phyloP scores from a whole-genome alignment of 2,888 invertebrate species.

The Atherix ibis region DNA sequence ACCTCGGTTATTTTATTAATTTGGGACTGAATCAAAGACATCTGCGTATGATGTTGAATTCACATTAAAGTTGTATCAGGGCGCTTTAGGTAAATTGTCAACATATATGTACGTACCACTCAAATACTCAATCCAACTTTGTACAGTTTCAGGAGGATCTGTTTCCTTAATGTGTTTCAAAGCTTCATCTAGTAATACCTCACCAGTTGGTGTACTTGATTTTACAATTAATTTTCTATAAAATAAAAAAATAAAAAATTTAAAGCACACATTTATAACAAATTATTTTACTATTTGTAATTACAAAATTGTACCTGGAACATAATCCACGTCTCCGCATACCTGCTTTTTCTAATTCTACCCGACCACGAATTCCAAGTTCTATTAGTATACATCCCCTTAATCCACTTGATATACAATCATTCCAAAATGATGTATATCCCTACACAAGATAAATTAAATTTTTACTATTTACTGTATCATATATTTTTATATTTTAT shows the following conservation, averaged over 20 bases:
- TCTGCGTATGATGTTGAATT: no score
- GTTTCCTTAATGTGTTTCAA: conserved; percentile 97
- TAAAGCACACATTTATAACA: not conserved
- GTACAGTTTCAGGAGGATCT: conserved; percentile 90
- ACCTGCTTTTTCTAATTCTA: conserved; percentile 92
- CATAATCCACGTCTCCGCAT: conserved; percentile 87
- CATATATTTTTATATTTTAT: no score
- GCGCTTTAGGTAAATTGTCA: no score
- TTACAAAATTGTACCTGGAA: conserved; percentile 58
- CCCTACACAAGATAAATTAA: no score
- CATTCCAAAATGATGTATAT: conserved; percentile 99
- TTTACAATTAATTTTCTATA: conserved; percentile 58
- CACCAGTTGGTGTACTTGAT: conserved; percentile 88
- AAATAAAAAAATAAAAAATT: not conserved
- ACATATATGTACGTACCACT: no score
- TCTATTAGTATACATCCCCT: conserved; percentile 98
- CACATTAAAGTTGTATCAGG: no score
- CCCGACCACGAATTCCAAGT: conserved; percentile 81
- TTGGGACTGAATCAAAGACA: no score
- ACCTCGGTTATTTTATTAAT: no score
- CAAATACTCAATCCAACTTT: conserved; percentile 98
- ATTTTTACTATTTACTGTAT: no score
- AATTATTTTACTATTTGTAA: no score
- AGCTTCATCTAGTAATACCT: conserved; percentile 88
- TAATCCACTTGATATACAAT: conserved; percentile 97